A percentile compares a stretch with the other conserved stretches of the same genome.
These are phyloP conservation scores for Thalassophryne amazonica DNA, from an alignment of 2,797 vertebrate genomes.

Conservation along the genomic window DNA sequence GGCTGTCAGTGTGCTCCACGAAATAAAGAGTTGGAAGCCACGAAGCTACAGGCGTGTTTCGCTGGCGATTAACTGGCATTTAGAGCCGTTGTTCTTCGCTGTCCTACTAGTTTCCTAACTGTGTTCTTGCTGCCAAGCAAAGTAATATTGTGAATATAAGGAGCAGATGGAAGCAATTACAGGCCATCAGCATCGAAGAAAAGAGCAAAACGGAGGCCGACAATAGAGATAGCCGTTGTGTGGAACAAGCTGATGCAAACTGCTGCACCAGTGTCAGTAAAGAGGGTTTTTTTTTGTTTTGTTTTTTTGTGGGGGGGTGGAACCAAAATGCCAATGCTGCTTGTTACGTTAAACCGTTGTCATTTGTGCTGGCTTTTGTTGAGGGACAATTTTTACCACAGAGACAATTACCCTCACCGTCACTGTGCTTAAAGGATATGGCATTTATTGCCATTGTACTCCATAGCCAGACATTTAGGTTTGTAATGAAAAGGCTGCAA, in stretches of 20 bases:
- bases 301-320: no score
- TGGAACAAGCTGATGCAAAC: slow-evolving; percentile 44
- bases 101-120: slow-evolving; percentile 3
- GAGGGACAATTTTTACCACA: slow-evolving; percentile 57
- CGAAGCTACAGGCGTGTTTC: slow-evolving; percentile 4
- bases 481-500: slow-evolving; percentile 54
- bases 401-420: slow-evolving; percentile 69
- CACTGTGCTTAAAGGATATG: slow-evolving; percentile 61
- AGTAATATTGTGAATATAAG: slow-evolving; percentile 38
- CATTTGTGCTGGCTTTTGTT: slow-evolving; percentile 70
- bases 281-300: slow-evolving; percentile 35
- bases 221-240: slow-evolving; percentile 51
- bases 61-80: slow-evolving; percentile 23
- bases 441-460: slow-evolving; percentile 62
- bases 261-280: slow-evolving; percentile 21
- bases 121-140: slow-evolving; percentile 19
- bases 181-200: slow-evolving; percentile 29
- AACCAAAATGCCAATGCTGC: slow-evolving; percentile 47
- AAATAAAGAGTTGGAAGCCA: slow-evolving; percentile 1
- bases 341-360: slow-evolving; percentile 70
- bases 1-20: slow-evolving; percentile 6
- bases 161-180: slow-evolving; percentile 61
- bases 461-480: slow-evolving; percentile 48
- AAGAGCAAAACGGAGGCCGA: slow-evolving; percentile 40
- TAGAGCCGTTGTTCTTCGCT: slow-evolving; percentile 14